Evolutionary conservation across 2,888 invertebrate genomes (phyloP).

Genomic region (Homarus gammarus): DNA sequence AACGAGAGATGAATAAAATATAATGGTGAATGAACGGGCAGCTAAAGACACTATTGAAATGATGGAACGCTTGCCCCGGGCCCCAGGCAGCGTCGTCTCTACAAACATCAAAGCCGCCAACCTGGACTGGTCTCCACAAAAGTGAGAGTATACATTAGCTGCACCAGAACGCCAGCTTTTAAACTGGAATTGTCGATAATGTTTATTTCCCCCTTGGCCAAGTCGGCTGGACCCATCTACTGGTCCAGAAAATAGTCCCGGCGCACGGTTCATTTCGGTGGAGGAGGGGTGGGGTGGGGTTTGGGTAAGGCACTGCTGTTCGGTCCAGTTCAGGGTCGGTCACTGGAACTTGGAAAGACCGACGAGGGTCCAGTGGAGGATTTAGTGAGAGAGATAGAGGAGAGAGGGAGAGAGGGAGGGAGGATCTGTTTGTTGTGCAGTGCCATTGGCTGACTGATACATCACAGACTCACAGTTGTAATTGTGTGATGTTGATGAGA

Average conservation of each 20-base stretch:
- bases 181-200: conserved; percentile 49
- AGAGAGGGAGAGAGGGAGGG: too few relatives aligned
- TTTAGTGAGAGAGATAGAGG: conserved; percentile 25
- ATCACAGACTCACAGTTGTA: too few relatives aligned
- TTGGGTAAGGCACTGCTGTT: too few relatives aligned
- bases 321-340: neutral
- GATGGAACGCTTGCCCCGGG: neutral
- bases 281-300: too few relatives aligned
- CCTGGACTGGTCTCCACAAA: neutral
- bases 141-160: conserved; percentile 26
- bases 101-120: conserved; percentile 6
- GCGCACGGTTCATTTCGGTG: conserved; percentile 37
- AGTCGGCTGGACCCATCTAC: conserved; percentile 26
- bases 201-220: conserved; percentile 44
- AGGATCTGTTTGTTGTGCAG: neutral
- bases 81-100: neutral
- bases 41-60: neutral
- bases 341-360: conserved; percentile 12
- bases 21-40: neutral
- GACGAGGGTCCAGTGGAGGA: neutral
- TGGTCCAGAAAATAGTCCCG: conserved; percentile 30
- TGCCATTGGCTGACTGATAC: too few relatives aligned
- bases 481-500: too few relatives aligned
- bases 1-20: too few relatives aligned
- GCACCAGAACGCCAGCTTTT: conserved; percentile 43